Conservation (phyloP, 1,140 invertebrate species). For the Dryas iulia region DNA sequence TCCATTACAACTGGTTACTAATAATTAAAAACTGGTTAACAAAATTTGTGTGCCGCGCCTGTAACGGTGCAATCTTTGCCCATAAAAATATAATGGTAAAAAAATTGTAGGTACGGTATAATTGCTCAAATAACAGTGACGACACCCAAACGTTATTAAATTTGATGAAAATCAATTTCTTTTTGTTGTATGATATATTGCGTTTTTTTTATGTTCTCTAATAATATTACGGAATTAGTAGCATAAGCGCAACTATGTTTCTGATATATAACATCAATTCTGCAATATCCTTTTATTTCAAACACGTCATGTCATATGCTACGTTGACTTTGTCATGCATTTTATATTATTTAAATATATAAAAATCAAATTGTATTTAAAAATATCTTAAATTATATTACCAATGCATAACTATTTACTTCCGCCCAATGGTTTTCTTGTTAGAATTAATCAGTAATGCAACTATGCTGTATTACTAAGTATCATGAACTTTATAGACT, state of each 20-base stretch:
- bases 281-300: too few relatives aligned
- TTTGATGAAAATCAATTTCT: neutral
- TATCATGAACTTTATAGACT: neutral
- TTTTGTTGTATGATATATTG: too few relatives aligned
- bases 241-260: too few relatives aligned
- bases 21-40: constrained; percentile 22
- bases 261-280: too few relatives aligned
- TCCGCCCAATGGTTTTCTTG: neutral
- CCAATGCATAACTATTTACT: neutral
- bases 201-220: too few relatives aligned
- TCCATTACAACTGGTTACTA: constrained; percentile 8
- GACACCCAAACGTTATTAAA: neutral
- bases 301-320: too few relatives aligned
- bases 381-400: neutral
- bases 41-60: constrained; percentile 10
- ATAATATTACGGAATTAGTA: too few relatives aligned
- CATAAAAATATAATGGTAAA: constrained; percentile 17
- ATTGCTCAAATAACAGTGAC: neutral
- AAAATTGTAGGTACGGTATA: neutral
- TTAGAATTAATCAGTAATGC: neutral
- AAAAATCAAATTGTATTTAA: neutral
- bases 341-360: too few relatives aligned
- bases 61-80: constrained; percentile 19
- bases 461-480: neutral
- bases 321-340: too few relatives aligned